phyloP scores from a whole-genome alignment of 2,113 vertebrate species.

The Pollimyrus isidori region DNA sequence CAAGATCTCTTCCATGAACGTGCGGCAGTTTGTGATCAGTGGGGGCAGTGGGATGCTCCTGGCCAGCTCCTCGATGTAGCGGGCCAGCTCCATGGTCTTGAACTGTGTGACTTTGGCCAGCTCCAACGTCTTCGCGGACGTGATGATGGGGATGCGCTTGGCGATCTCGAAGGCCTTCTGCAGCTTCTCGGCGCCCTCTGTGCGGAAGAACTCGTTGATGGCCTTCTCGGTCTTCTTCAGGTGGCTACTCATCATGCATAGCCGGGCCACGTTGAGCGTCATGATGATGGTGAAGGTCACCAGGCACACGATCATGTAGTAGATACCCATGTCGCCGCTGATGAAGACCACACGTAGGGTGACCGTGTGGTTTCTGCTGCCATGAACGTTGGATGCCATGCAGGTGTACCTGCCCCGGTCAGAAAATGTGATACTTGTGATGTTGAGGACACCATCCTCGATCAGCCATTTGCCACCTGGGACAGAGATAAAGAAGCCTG shows the following conservation, averaged over 20 bases:
- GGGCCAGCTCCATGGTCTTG: constrained; percentile 98
- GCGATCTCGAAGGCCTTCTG: constrained; percentile 98
- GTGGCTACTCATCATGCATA: constrained; percentile 99
- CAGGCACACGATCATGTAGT: constrained; percentile 97
- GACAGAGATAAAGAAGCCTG: constrained; percentile 35
- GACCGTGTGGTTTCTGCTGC: constrained; percentile 82
- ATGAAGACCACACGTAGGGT: constrained; percentile 86
- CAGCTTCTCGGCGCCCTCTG: constrained; percentile 95
- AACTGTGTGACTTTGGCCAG: constrained; percentile 98
- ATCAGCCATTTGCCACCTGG: constrained; percentile 78
- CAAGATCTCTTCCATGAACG: constrained; percentile 98
- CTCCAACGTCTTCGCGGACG: constrained; percentile 93
- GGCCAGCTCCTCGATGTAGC: constrained; percentile 95
- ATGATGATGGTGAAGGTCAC: constrained; percentile 95
- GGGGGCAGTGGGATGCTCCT: constrained; percentile 92
- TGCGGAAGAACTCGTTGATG: constrained; percentile 98
- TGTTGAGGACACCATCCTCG: constrained; percentile 81
- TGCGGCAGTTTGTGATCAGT: constrained; percentile 98
- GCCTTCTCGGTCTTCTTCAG: constrained; percentile 98
- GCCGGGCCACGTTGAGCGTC: constrained; percentile 85
- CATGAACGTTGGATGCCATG: constrained; percentile 72
- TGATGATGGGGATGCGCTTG: constrained; percentile 96
- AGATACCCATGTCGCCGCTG: constrained; percentile 92
- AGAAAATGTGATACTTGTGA: constrained; percentile 81
- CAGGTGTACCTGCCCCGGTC: constrained; percentile 95